A percentile compares a stretch with the other conserved stretches of the same genome.
phyloP scores from a whole-genome alignment of 1,140 invertebrate genomes.

The Holotrichia oblita region DNA sequence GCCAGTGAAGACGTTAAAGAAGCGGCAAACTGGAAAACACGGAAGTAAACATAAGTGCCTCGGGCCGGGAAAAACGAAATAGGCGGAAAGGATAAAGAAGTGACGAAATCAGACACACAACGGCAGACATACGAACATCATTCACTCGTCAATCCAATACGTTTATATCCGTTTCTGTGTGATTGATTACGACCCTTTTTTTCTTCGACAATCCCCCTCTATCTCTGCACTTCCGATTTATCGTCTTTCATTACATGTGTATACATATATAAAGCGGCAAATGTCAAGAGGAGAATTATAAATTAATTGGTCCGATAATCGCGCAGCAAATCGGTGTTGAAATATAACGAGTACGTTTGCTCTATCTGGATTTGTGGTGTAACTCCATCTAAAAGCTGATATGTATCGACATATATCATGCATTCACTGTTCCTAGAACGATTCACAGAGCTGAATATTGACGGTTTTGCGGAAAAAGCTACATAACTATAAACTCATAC shows the following conservation, averaged over 20 bases:
- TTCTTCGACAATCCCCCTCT: background rate
- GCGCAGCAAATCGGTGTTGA: too few relatives aligned
- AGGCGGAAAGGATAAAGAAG: conserved; percentile 16
- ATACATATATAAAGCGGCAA: background rate
- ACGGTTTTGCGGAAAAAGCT: too few relatives aligned
- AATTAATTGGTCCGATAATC: background rate
- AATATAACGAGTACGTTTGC: too few relatives aligned
- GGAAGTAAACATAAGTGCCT: conserved; percentile 20
- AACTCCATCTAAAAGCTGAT: too few relatives aligned
- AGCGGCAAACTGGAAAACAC: conserved; percentile 19
- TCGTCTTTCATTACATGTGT: background rate
- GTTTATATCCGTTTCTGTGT: conserved; percentile 17
- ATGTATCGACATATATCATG: too few relatives aligned
- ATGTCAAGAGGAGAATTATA: background rate
- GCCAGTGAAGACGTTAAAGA: conserved; percentile 11
- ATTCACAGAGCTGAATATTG: too few relatives aligned
- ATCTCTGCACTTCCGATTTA: background rate
- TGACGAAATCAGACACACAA: conserved; percentile 7
- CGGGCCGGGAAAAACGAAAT: background rate
- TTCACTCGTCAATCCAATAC: conserved; percentile 15
- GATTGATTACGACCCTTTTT: background rate
- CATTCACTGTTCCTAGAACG: too few relatives aligned
- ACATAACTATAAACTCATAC: too few relatives aligned
- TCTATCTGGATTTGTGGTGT: too few relatives aligned
- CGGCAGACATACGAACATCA: conserved; percentile 11